Base-by-base conservation (phyloP, 1,140 invertebrate genomes). In the Leptinotarsa defecta region DNA sequence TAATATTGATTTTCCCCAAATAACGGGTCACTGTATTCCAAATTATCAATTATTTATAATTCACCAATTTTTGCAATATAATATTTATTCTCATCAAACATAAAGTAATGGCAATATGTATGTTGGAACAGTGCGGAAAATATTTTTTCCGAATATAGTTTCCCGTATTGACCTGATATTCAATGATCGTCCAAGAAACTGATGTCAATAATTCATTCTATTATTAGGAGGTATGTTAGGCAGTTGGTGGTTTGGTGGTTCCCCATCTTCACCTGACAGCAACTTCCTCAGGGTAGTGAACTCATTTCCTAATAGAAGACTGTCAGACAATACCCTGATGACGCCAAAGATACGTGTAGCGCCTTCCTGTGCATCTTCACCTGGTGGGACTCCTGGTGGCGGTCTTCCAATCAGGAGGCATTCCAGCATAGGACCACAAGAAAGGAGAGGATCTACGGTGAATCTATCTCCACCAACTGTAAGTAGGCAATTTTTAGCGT, bases 271-370 rank as follows among this genome's bases (percentile, higher is more conserved):
- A 43, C 93, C 93, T 22, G 95, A 96, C 83, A 93, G 92, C 83
- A 96, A 96, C 86, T 94, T 95, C 86, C 87, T 97, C 81, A 90
- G 94, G 62, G 95, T 97, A 3, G 90, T 91, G 57, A 94, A 92
- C 81, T 90, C 91, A 4, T 94, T 94, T 83, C 91, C 94, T 20
- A 95, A 92, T 83, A 91, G 95, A 67, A 91, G 95, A 49, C 89
- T 96, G 24, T 96, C 95, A 4, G 95, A 97, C 86, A 97, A 96
- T 86, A 95, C 94, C 24, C 87, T 97, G 79, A 95, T 95, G 91
- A 94, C 95, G 27, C 94, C 95, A 13, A 96, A 94, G 87, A 96
- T 95, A 78, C 89, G 92, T 15, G 91, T 95, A 52, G 93, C 93
- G 3, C 93, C 93, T 52, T 95, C 93, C n/a, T 95, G 93, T 83